A percentile compares a stretch with the other conserved stretches of the same genome.
Evolutionary conservation across 2,888 invertebrate species (phyloP).

Genomic region (Xanthorhoe designata): DNA sequence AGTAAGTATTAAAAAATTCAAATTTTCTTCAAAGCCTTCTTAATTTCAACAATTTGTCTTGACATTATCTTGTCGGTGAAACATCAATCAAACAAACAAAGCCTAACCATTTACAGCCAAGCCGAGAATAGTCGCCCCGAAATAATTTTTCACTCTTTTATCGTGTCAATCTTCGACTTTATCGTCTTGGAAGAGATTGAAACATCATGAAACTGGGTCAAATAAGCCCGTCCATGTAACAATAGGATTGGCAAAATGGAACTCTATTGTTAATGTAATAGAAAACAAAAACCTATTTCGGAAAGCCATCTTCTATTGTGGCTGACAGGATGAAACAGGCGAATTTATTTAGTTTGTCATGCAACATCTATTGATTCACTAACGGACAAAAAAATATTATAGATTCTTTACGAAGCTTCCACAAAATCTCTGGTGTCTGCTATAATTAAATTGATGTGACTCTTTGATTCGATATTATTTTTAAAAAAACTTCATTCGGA

Average conservation of each 20-base stretch:
- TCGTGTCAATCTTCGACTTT: constrained; percentile 42
- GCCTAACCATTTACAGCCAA: constrained; percentile 19
- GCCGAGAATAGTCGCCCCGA: constrained; percentile 35
- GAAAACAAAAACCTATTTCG: constrained; percentile 2
- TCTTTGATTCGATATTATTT: background rate
- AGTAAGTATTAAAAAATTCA: background rate
- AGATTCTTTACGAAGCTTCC: no score
- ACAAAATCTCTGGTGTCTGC: no score
- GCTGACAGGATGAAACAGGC: constrained; percentile 3
- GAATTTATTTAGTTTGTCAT: background rate
- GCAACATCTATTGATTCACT: background rate
- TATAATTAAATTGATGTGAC: background rate
- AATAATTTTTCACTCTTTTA: constrained; percentile 42
- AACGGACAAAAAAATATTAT: background rate
- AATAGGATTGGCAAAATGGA: constrained; percentile 18
- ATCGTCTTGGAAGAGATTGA: constrained; percentile 38
- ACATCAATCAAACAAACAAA: constrained; percentile 25
- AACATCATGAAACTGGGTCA: constrained; percentile 40
- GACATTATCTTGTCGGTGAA: constrained; percentile 15
- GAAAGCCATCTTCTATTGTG: background rate
- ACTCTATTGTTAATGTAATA: constrained; percentile 18
- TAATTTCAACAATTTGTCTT: constrained; percentile 17
- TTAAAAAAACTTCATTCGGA: no score
- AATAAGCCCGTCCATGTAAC: constrained; percentile 28
- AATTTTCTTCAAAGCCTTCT: constrained; percentile 1